Percentiles rank a stretch among this genome's conserved stretches.
Evolutionary conservation across 2,888 invertebrate species (phyloP).

Genomic region (Chromoteleia sp.): DNA sequence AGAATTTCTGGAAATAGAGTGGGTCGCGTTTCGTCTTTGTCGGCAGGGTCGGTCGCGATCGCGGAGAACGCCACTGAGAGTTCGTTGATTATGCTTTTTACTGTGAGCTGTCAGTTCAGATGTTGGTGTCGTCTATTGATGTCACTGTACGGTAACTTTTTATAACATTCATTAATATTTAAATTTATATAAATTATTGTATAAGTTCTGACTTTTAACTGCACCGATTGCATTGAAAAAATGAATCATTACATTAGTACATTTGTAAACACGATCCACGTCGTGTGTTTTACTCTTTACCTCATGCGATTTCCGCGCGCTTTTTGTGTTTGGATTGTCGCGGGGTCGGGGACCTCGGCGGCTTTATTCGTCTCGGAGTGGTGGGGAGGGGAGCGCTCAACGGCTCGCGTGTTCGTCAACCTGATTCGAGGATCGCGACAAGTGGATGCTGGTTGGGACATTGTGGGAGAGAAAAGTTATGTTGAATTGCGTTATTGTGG

Average conservation of each 20-base stretch:
- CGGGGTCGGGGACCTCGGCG: constrained; percentile 40
- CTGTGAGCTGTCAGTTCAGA: too few species aligned
- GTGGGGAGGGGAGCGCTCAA: constrained; percentile 17
- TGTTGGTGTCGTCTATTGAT: too few species aligned
- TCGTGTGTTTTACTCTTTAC: too few species aligned
- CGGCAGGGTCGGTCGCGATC: neutral
- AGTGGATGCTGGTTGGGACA: constrained; percentile 31
- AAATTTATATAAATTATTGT: too few species aligned
- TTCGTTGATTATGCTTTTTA: constrained; percentile 18
- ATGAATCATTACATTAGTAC: too few species aligned
- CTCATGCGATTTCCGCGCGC: too few species aligned
- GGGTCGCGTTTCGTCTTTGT: neutral
- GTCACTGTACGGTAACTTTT: too few species aligned
- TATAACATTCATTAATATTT: too few species aligned
- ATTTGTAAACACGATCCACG: too few species aligned
- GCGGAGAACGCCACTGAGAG: neutral
- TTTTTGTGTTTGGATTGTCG: constrained; percentile 45
- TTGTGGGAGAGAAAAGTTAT: neutral
- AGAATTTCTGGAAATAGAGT: too few species aligned
- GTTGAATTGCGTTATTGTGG: constrained; percentile 16
- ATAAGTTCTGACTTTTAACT: too few species aligned
- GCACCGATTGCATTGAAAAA: too few species aligned
- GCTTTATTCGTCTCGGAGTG: constrained; percentile 12
- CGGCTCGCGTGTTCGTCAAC: constrained; percentile 46
- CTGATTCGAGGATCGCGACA: constrained; percentile 40